phyloP scores from a whole-genome alignment of 1,140 invertebrate species.

The Zaprionus davidi region DNA sequence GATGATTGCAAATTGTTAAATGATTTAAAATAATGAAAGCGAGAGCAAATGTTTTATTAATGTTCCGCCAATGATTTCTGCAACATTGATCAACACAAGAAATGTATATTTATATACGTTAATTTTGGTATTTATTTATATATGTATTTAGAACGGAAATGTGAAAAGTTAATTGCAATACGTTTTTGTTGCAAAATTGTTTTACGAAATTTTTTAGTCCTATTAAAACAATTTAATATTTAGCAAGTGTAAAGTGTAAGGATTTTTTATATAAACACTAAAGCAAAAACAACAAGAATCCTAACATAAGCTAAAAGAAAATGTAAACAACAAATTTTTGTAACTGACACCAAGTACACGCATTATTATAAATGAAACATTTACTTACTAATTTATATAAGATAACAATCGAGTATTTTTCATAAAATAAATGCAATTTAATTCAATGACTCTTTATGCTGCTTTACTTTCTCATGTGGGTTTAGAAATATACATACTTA shows the following conservation, averaged over 20 bases:
- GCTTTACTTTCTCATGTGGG: too few relatives aligned
- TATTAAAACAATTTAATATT: constrained; percentile 71
- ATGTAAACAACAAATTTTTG: constrained; percentile 59
- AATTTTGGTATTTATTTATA: constrained; percentile 72
- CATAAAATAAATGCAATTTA: constrained; percentile 72
- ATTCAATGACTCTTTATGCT: constrained; percentile 38
- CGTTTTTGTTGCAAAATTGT: constrained; percentile 80
- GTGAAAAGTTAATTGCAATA: constrained; percentile 67
- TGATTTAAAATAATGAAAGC: constrained; percentile 49
- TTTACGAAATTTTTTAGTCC: constrained; percentile 70
- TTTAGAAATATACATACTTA: neutral
- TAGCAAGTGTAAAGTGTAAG: constrained; percentile 55
- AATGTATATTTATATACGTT: constrained; percentile 64
- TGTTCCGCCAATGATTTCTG: constrained; percentile 67
- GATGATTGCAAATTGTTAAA: constrained; percentile 47
- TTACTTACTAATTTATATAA: constrained; percentile 71
- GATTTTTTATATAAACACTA: constrained; percentile 64
- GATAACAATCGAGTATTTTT: constrained; percentile 68
- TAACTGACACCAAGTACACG: constrained; percentile 77
- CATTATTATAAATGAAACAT: constrained; percentile 62
- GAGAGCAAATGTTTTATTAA: constrained; percentile 45
- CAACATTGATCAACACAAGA: constrained; percentile 60
- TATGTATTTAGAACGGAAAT: constrained; percentile 35
- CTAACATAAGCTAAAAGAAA: constrained; percentile 44
- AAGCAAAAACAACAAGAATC: constrained; percentile 41